phyloP scores from a whole-genome alignment of 2,888 invertebrate species.

The Calliopum simillimum region DNA sequence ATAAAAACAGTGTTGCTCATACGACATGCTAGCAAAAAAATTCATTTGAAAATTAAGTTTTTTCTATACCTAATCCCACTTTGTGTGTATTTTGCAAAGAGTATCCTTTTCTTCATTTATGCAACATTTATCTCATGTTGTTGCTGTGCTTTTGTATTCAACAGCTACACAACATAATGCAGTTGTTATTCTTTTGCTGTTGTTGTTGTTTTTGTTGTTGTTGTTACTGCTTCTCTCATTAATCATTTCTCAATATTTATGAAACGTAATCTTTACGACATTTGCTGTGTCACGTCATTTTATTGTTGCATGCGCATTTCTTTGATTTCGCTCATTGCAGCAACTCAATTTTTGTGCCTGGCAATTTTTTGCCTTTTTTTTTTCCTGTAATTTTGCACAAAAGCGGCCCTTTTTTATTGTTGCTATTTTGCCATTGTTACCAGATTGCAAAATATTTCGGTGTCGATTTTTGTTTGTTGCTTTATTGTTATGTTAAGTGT shows the following conservation, averaged over 20 bases:
- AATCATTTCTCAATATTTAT: conserved; percentile 29
- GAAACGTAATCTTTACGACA: conserved; percentile 44
- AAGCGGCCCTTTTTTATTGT: background rate
- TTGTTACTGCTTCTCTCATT: conserved; percentile 42
- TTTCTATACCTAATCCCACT: too few species aligned
- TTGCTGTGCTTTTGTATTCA: too few species aligned
- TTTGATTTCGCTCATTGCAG: conserved; percentile 14
- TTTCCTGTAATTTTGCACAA: conserved; percentile 9
- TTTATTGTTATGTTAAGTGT: background rate
- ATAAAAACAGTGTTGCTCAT: too few species aligned
- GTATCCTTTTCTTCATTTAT: too few species aligned
- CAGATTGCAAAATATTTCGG: conserved; percentile 41
- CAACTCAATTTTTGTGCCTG: conserved; percentile 1
- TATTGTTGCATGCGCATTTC: conserved; percentile 32
- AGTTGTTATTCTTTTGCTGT: conserved; percentile 1
- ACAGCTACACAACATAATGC: too few species aligned
- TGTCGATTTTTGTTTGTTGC: conserved; percentile 32
- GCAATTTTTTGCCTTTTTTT: conserved; percentile 7
- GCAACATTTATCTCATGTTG: too few species aligned
- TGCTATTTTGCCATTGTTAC: conserved; percentile 24
- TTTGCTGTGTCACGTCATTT: conserved; percentile 44
- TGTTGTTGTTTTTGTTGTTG: conserved; percentile 36
- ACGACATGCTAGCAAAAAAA: too few species aligned
- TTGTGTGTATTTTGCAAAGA: too few species aligned
- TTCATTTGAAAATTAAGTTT: too few species aligned